phyloP scores from a whole-genome alignment of 53 echinoderm and acorn worm species.

The Echinarachnius parma region DNA sequence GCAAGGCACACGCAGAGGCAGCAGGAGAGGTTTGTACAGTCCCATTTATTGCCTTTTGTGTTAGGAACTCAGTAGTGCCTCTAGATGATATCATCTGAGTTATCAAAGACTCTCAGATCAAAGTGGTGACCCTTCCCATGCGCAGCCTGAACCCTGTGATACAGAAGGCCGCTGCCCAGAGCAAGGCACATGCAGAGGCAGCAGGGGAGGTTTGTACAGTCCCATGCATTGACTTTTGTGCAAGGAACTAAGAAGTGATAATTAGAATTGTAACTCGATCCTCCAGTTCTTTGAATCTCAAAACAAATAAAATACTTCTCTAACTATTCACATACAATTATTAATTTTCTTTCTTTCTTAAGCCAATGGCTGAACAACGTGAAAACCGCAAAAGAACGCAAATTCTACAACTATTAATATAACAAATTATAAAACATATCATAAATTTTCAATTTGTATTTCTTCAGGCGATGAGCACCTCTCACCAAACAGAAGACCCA shows the following conservation, averaged over 20 bases:
- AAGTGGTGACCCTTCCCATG: conserved; percentile 85
- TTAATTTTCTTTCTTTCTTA: too few relatives aligned
- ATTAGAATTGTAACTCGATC: too few relatives aligned
- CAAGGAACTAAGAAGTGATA: too few relatives aligned
- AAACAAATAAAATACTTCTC: too few relatives aligned
- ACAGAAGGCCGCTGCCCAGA: conserved; percentile 80
- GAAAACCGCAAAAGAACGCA: too few relatives aligned
- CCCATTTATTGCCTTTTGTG: background rate
- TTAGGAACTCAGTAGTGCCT: too few relatives aligned
- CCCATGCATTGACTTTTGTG: too few relatives aligned
- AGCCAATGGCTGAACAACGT: too few relatives aligned
- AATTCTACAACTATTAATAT: too few relatives aligned
- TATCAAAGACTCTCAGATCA: conserved; percentile 90
- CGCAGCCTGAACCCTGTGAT: conserved; percentile 89
- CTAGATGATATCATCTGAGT: conserved; percentile 95
- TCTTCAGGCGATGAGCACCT: conserved; percentile 40
- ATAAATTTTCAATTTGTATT: background rate
- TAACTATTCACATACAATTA: too few relatives aligned
- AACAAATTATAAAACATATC: background rate
- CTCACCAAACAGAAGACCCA: conserved; percentile 45
- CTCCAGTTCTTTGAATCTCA: too few relatives aligned
- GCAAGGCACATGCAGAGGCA: conserved; percentile 74
- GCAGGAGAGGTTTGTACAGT: conserved; percentile 74
- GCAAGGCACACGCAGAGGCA: conserved; percentile 74
- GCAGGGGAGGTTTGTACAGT: conserved; percentile 78